These are phyloP conservation scores for Echeneis naucrates DNA, from an alignment of 2,797 vertebrate species.

Conservation along the genomic window DNA sequence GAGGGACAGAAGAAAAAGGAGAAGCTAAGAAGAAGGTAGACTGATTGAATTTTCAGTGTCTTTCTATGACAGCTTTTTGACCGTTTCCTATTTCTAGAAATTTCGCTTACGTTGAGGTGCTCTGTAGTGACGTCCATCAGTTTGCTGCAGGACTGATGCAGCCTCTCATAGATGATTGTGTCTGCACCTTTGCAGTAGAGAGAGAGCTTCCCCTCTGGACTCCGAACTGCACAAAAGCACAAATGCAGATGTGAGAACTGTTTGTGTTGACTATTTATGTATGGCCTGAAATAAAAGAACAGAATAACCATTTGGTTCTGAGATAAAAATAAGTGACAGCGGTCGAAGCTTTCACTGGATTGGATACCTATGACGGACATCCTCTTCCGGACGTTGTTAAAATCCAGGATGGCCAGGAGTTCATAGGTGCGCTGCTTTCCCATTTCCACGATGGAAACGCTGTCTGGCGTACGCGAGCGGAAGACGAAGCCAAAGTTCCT, in stretches of 20 bases:
- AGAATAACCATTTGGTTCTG: no score
- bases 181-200: conserved; percentile 97
- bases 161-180: conserved; percentile 92
- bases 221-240: conserved; percentile 83
- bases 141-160: conserved; percentile 87
- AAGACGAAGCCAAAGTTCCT: conserved; percentile 97
- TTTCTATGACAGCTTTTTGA: no score
- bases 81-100: no score
- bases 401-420: conserved; percentile 94
- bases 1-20: neutral
- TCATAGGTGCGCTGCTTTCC: conserved; percentile 87
- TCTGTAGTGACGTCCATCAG: conserved; percentile 91
- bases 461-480: conserved; percentile 89
- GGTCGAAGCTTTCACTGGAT: neutral
- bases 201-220: conserved; percentile 88
- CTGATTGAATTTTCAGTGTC: no score
- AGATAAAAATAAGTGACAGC: neutral
- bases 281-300: neutral
- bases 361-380: conserved; percentile 96
- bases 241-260: neutral
- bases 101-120: conserved; percentile 85
- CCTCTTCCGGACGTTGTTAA: conserved; percentile 94
- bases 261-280: neutral
- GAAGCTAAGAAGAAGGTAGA: neutral
- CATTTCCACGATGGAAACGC: conserved; percentile 91